phyloP scores from a whole-genome alignment of 2,888 invertebrate genomes.

The Caenorhabditis japonica region DNA sequence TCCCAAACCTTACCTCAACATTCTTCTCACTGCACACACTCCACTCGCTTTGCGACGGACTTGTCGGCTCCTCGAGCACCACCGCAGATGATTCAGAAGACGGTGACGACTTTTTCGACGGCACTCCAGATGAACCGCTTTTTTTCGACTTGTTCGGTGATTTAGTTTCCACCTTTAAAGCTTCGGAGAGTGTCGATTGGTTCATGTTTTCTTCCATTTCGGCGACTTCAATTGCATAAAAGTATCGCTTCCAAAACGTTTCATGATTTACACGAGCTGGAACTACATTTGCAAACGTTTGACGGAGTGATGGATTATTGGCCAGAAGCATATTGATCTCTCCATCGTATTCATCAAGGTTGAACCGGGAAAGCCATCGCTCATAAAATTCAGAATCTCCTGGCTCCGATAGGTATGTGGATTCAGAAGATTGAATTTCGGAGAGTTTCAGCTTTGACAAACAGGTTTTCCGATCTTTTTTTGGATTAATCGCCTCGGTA shows the following conservation, averaged over 20 bases:
- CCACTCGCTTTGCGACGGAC: constrained; percentile 64
- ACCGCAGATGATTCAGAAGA: constrained; percentile 49
- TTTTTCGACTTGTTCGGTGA: constrained; percentile 38
- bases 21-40: constrained; percentile 66
- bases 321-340: constrained; percentile 82
- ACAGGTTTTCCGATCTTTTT: constrained; percentile 58
- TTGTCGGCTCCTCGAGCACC: constrained; percentile 61
- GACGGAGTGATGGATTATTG: constrained; percentile 81
- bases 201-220: constrained; percentile 70
- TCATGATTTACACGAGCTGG: constrained; percentile 82
- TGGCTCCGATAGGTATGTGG: constrained; percentile 63
- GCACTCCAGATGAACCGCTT: constrained; percentile 18
- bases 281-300: constrained; percentile 83
- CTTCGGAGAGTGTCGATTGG: constrained; percentile 53
- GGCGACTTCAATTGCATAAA: constrained; percentile 82
- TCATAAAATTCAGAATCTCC: constrained; percentile 48
- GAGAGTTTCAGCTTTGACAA: constrained; percentile 46
- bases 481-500: constrained; percentile 68
- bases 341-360: constrained; percentile 69
- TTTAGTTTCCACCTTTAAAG: constrained; percentile 56
- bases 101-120: constrained; percentile 45
- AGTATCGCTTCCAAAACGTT: constrained; percentile 87
- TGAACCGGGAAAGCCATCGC: constrained; percentile 42
- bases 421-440: constrained; percentile 66
- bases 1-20: constrained; percentile 55